Base-by-base conservation (phyloP, 2,797 vertebrate species). In the Poecilia wingei region DNA sequence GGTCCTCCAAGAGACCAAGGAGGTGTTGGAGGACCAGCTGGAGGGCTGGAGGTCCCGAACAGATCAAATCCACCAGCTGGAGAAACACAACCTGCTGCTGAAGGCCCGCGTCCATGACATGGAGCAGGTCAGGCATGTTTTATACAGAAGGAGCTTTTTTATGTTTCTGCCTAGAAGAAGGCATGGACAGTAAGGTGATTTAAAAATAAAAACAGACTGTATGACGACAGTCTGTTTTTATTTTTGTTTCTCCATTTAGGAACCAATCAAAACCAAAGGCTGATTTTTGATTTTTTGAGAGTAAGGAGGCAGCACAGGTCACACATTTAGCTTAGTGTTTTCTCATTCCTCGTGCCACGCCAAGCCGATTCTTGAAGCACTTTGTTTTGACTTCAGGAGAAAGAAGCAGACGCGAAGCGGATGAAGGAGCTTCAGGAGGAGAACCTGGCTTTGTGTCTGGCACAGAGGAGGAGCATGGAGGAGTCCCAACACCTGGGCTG, bases 401-500 rank as follows among this genome's bases (percentile, higher is more conserved):
- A 92, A 72, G 97, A 98, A 83, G 94, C 96, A 77, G 96, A 98
- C 84, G 95, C 95, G 85, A 97, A 96, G 91, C 96, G 95, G 80
- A 95, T 97, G n/a, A 97, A 98, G 86, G 97, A 98, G 87, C 93
- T 99, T 86, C 97, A 97, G 96, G 97, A 97, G 92, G 97, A 99
- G 95, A 99, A 98, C 84, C 95, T 99, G 95, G 92, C 95, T 82
- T 91, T 98, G 80, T 97, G 97, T 95, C 95, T 99, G 95, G 97
- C 97, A 86, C 98, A 99, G 91, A 96, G 97, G 86, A 97, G 97
- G 87, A 98, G 97, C 84, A 98, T 99, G 98, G 97, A 98, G 88
- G 97, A 99, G 88, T 98, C 97, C 5, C 94, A 98, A 84, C 97
- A 97, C 83, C 96, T 99, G 76, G 97, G 98, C 89, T 99, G 98